Percentiles rank a stretch among this genome's conserved stretches.
Conservation (phyloP, 2,888 invertebrate genomes). For the Saturnia pavonia region DNA sequence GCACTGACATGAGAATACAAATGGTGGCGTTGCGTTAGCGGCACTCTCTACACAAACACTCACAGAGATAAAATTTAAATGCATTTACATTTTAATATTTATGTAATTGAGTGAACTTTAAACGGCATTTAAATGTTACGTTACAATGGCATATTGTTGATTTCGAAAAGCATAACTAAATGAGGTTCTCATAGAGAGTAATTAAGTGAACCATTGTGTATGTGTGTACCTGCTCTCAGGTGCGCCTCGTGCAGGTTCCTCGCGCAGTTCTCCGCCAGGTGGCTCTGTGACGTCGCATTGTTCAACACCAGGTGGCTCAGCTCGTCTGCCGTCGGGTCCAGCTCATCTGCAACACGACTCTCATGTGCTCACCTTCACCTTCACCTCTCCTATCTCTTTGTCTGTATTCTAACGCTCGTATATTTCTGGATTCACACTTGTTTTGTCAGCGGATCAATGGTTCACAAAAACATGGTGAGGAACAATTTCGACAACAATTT, state of each 20-base stretch:
- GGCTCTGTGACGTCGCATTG: conserved; percentile 50
- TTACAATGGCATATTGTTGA: neutral
- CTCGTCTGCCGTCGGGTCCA: conserved; percentile 41
- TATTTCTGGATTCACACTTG: too few relatives aligned
- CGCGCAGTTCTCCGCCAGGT: conserved; percentile 54
- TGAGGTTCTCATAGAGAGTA: neutral
- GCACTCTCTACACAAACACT: too few relatives aligned
- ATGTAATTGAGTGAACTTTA: too few relatives aligned
- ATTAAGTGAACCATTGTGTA: neutral
- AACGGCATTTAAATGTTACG: too few relatives aligned
- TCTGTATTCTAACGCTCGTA: neutral
- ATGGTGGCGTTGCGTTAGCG: too few relatives aligned
- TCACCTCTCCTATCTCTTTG: neutral
- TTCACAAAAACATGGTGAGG: too few relatives aligned
- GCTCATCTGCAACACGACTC: conserved; percentile 31
- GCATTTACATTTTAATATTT: too few relatives aligned
- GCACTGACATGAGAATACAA: too few relatives aligned
- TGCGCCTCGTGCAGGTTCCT: conserved; percentile 52
- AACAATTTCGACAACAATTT: too few relatives aligned
- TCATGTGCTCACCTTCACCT: neutral
- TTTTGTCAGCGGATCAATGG: too few relatives aligned
- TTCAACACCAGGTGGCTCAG: conserved; percentile 39
- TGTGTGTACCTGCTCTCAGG: conserved; percentile 45
- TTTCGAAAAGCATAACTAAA: too few relatives aligned
- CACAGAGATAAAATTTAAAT: too few relatives aligned